Percentiles rank a stretch among this genome's conserved stretches.
phyloP scores from a whole-genome alignment of 1,140 invertebrate genomes.

The Brachionus sp. region DNA sequence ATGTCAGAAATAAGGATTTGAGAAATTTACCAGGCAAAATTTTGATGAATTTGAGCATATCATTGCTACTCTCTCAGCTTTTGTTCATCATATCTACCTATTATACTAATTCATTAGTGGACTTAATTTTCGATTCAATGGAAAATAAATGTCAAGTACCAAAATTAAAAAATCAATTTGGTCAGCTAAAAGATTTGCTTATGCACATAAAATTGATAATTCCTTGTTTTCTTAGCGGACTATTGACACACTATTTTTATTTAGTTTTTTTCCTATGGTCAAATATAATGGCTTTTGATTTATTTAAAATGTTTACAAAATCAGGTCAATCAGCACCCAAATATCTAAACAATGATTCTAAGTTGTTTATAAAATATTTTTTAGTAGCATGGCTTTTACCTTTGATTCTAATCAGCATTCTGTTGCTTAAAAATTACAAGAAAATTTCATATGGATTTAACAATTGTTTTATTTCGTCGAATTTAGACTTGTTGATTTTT shows the following conservation, averaged over 20 bases:
- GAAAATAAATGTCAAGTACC: neutral
- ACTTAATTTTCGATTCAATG: neutral
- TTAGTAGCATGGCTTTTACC: neutral
- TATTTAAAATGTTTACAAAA: conserved; percentile 10
- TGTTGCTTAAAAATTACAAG: neutral
- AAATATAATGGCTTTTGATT: conserved; percentile 8
- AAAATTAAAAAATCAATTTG: neutral
- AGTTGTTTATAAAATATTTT: neutral
- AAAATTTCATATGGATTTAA: conserved; percentile 15
- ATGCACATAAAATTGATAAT: neutral
- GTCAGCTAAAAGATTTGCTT: neutral
- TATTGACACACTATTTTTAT: conserved; percentile 41
- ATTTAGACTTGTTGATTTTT: neutral
- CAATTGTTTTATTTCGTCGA: conserved; percentile 12
- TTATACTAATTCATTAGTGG: neutral
- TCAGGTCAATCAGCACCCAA: neutral
- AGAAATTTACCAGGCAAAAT: conserved; percentile 41
- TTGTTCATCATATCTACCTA: conserved; percentile 4
- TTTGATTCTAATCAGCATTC: neutral
- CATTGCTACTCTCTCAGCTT: conserved; percentile 1
- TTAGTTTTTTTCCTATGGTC: conserved; percentile 34
- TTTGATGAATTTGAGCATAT: conserved; percentile 19
- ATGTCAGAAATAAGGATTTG: neutral
- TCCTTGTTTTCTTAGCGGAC: neutral
- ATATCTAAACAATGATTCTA: neutral